Conservation (phyloP, 2,113 vertebrate genomes). For the Burhinus oedicnemus region DNA sequence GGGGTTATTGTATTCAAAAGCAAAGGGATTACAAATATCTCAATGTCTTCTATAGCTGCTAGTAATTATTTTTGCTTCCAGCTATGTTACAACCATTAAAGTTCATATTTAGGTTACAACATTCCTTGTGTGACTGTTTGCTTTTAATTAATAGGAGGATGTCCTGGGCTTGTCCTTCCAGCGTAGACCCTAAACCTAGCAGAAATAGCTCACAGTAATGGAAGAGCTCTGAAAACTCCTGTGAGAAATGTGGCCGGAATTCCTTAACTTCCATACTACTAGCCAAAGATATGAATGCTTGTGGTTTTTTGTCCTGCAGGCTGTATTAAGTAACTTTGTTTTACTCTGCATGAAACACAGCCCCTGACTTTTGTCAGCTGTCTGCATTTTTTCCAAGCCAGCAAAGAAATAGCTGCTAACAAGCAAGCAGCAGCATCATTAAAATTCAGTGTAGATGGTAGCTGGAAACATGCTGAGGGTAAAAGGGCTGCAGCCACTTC, state of each 20-base stretch:
- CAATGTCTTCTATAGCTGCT: slow-evolving; percentile 4
- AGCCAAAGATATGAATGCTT: neutral
- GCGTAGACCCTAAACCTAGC: neutral
- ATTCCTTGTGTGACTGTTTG: slow-evolving; percentile 35
- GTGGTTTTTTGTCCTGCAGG: neutral
- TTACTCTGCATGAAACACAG: neutral
- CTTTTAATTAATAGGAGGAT: slow-evolving; percentile 48
- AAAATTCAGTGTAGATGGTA: neutral
- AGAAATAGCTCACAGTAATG: neutral
- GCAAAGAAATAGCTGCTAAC: slow-evolving; percentile 5
- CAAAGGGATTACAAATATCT: slow-evolving; percentile 50
- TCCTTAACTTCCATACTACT: neutral
- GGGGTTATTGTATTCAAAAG: slow-evolving; percentile 50
- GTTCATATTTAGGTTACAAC: slow-evolving; percentile 47
- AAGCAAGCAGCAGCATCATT: neutral
- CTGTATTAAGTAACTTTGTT: neutral
- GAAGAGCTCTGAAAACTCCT: neutral
- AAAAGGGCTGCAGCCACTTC: slow-evolving; percentile 38
- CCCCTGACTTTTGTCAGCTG: slow-evolving; percentile 17
- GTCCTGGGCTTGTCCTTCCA: slow-evolving; percentile 3
- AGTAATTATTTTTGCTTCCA: slow-evolving; percentile 63
- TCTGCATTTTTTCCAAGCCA: slow-evolving; percentile 2
- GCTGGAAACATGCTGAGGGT: neutral
- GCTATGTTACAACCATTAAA: slow-evolving; percentile 35
- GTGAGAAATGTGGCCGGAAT: neutral